phyloP scores from a whole-genome alignment of 2,113 vertebrate genomes.

The Myiopsitta monachus region DNA sequence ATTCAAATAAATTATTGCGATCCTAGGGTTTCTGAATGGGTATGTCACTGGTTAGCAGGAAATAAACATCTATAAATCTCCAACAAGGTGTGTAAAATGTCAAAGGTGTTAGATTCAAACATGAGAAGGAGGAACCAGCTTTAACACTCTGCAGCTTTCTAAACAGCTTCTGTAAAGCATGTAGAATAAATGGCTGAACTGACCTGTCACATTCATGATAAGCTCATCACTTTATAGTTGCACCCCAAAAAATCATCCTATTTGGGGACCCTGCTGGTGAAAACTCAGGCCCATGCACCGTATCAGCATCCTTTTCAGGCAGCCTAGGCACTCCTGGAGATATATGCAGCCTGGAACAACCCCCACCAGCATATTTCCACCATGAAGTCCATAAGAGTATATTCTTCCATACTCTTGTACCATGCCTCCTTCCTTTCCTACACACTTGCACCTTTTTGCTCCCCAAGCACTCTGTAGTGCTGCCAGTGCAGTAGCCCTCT shows the following conservation, averaged over 20 bases:
- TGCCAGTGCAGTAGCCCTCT: background rate
- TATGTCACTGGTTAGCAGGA: background rate
- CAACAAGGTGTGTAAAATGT: background rate
- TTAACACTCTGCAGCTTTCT: background rate
- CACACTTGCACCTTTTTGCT: background rate
- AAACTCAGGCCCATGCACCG: background rate
- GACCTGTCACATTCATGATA: background rate
- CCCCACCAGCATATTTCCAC: background rate
- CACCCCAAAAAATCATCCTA: background rate
- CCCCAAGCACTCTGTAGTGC: background rate
- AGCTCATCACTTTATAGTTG: background rate
- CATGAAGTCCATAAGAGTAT: background rate
- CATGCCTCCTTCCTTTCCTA: background rate
- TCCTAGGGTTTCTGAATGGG: background rate
- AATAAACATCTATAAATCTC: background rate
- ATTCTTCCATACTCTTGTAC: background rate
- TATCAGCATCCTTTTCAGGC: background rate
- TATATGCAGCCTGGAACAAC: background rate
- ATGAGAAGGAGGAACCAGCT: background rate
- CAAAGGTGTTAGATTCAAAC: background rate
- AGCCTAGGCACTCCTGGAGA: background rate
- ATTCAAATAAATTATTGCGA: background rate
- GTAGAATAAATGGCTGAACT: background rate
- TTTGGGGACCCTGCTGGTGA: background rate
- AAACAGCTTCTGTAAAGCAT: background rate